Evolutionary conservation across 2,113 vertebrate species (phyloP), one percentile per base, ranked within the genome.

Genomic region (Gasterosteus aculeatus): DNA sequence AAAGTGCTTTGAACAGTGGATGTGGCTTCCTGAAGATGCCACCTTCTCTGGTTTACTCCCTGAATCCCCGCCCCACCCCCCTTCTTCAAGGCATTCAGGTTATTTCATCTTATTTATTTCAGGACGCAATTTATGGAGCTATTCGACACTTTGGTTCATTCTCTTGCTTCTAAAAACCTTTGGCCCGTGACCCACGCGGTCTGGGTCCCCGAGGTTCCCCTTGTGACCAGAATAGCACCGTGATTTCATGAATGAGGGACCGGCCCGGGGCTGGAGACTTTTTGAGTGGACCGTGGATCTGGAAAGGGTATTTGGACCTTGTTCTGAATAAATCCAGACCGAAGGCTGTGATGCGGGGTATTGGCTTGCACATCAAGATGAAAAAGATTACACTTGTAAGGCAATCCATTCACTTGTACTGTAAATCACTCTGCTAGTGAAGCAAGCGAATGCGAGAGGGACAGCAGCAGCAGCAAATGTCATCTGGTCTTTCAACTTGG

Each of bases 401-500:
- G 58, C 69, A 41, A 14, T 51, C 31, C 42, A 63, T 83, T 80
- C 69, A 75, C 53, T 63, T 26, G 22, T 26, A 26, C 22, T 69
- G 66, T 57, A 86, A 79, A 78, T 42, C 59, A 31, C 29, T 54
- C 31, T 57, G 62, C 46, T 64, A 58, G 73, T 69, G 69, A 35
- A 77, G 77, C 75, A 69, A 73, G 54, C 19, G 58, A 79, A 63
- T 62, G 63, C 47, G 62, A 83, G 84, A 88, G 81, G 78, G 88
- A 91, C 91, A 89, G 87, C 82, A 79, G 86, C 84, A 81, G 84
- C 80, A 82, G 76, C 80, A 89, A 90, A 85, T 91, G 90, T 91
- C 88, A 88, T 81, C 88, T 87, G 89, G 85, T 91, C 89, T 91
- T 84, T 87, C 78, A 89, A 82, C 85, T 72, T 88, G 91, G 94